Evolutionary conservation across 2,888 invertebrate species (phyloP), one percentile per base, ranked within the genome.

Genomic region (Chaitophorus viminalis): DNA sequence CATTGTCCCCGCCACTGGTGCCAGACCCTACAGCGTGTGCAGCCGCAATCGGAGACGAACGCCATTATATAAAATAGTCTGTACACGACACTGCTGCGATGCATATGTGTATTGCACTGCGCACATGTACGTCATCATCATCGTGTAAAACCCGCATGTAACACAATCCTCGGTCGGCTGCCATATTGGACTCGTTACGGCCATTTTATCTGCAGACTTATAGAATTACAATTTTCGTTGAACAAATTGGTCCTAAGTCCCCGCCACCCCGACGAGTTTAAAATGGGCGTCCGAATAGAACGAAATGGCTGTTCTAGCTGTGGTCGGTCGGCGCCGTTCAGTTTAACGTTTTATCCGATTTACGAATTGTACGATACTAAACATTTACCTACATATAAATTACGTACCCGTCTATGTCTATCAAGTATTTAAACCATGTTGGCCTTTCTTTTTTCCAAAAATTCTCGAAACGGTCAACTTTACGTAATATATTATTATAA

Each of bases 161-260:
- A 85, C 84, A 46, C 33, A 77, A 85, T 85, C 76, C 84, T 68
- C 46, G 46, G 17, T 25, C 65, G 84, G 68, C 70, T 72, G 84
- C 84, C 84, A 85, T 85, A 52, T 85, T 85, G 83, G 8, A 75
- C 60, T 31, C 33, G 84, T 14, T 8, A 65, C 84, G 77, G 76
- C 84, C 84, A 85, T 85, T 85, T 85, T 85, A 85, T 68, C 25
- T 46, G 65, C 52, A 31, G 46, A n/a, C 76, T 68, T 68, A 79
- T 85, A 76, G 83, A 76, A 65, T 84, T 84, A 75, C 83, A 39
- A 60, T 33, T 82, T 72, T 36, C 31, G 70, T 65, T 29, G 36
- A 18, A 60, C 21, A 25, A 25, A 60, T 60, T 60, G 46, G 46
- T 14, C 11, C 46, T 46, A 46, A 11, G 14, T 46, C 14, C 46